Evolutionary conservation across 2,113 vertebrate genomes (phyloP).

Genomic region (Eurypyga helias): DNA sequence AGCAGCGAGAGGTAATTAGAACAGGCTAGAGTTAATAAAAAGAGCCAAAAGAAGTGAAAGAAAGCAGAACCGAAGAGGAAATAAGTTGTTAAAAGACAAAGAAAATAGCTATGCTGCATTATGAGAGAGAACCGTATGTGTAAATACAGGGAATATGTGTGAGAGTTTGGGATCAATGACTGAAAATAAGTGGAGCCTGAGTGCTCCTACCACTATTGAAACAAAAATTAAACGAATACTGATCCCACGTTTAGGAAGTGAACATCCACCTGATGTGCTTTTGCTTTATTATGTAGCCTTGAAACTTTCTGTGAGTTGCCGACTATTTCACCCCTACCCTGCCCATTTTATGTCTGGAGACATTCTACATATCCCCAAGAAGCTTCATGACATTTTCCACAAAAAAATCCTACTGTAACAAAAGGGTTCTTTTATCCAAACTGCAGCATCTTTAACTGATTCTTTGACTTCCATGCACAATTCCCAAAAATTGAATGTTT

Average conservation of each 20-base stretch:
- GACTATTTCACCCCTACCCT: neutral
- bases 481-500: neutral
- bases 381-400: neutral
- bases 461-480: fast-evolving
- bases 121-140: neutral
- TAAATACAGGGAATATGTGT: conserved; percentile 2
- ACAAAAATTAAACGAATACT: neutral
- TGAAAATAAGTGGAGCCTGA: neutral
- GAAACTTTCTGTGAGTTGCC: neutral
- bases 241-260: neutral
- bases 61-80: conserved; percentile 38
- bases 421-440: neutral
- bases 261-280: neutral
- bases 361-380: neutral
- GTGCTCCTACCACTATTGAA: neutral
- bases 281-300: neutral
- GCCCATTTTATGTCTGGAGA: neutral
- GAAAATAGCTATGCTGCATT: neutral
- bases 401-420: neutral
- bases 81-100: neutral
- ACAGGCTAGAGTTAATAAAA: conserved; percentile 23
- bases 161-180: neutral
- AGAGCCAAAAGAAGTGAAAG: conserved; percentile 35
- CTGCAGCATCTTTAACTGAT: neutral
- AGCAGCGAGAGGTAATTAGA: neutral